Evolutionary conservation across 2,797 vertebrate species (phyloP), one percentile per base, ranked within the genome.

Genomic region (Bovichtus variegatus): DNA sequence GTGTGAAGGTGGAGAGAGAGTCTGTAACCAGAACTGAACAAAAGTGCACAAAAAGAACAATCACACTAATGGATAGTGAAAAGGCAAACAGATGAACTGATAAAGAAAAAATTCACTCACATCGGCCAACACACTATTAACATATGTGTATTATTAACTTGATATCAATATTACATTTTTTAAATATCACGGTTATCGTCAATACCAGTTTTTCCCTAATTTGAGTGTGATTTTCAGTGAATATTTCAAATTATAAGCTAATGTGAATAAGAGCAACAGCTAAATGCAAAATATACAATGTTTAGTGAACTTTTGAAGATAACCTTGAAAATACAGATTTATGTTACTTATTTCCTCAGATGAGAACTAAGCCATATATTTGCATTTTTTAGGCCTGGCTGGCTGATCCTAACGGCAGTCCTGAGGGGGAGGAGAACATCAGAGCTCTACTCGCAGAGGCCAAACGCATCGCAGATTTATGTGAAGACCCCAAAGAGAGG

Each of bases 401-500:
- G 69, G 97, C 97, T 19, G 97, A 99, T 93, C 97, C 98, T 55
- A 94, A 99, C 7, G 98, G 97, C 0, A 97, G 97, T 62, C 96
- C 96, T 0, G 98, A 99, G 90, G 98, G 98, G 66, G 98, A 98
- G 84, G 98, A 99, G 77, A 97, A 97, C 76, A 97, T 99, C 87
- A 91, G 96, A 76, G 97, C 96, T 0, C 94, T 99, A 73, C 93
- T 99, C 76, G 92, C 95, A 6, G 98, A 99, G 90, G 98, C 98
- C 66, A 97, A 98, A 84, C 97, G 97, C 85, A 98, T 99, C 4
- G 97, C 98, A 0, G 97, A 98, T 55, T 85, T 99, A 0, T 99
- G 98, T 83, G 98, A 99, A 75, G 98, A 99, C 76, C 98, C 97
- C 51, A 98, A 97, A 89, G 98, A 99, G 80, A 95, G 97, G 85